phyloP scores from a whole-genome alignment of 2,888 invertebrate genomes.

The Andrena chrysosceles region DNA sequence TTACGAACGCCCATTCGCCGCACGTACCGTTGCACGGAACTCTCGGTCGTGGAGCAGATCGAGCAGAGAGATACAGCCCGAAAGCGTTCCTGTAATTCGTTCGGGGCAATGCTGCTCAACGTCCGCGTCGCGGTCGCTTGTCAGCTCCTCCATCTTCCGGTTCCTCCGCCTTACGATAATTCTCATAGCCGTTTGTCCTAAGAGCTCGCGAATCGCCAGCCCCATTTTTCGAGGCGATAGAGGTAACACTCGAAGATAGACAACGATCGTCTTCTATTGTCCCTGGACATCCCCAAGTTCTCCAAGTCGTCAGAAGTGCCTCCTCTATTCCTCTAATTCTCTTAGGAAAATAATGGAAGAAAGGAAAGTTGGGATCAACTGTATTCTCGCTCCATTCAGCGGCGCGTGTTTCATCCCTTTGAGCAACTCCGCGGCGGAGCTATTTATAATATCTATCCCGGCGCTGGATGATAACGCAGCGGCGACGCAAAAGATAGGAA shows the following conservation, averaged over 20 bases:
- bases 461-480: conserved; percentile 4
- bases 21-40: conserved; percentile 62
- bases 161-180: not conserved
- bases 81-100: conserved; percentile 53
- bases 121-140: conserved; percentile 22
- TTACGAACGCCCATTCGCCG: conserved; percentile 67
- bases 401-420: conserved; percentile 3
- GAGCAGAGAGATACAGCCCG: conserved; percentile 47
- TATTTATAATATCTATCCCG: conserved; percentile 20
- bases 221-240: too few relatives aligned
- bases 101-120: conserved; percentile 31
- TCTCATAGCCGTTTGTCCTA: not conserved
- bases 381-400: not conserved
- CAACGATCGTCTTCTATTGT: not conserved
- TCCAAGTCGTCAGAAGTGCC: not conserved
- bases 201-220: too few relatives aligned
- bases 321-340: too few relatives aligned
- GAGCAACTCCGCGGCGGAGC: conserved; percentile 1
- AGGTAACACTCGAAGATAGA: not conserved
- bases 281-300: not conserved
- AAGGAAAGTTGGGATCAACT: not conserved
- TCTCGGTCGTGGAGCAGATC: conserved; percentile 42
- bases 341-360: not conserved
- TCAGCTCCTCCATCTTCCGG: conserved; percentile 19
- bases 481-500: not conserved